A percentile compares a stretch with the other conserved stretches of the same genome.
Evolutionary conservation across 2,797 vertebrate species (phyloP).

Genomic region (Prunella strophiata): DNA sequence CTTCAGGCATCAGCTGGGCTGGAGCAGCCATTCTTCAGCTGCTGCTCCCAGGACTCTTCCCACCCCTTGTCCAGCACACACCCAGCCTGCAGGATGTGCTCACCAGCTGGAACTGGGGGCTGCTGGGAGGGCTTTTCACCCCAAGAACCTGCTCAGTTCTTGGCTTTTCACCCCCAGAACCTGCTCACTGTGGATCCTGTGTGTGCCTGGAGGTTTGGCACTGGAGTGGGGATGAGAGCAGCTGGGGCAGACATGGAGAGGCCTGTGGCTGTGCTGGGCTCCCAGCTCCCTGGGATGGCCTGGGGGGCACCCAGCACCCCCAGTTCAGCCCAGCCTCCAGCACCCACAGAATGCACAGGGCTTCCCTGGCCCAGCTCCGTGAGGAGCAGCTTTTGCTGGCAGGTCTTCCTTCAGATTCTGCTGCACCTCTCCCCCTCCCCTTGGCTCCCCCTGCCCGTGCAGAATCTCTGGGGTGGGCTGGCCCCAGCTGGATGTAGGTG

Average conservation of each 20-base stretch:
- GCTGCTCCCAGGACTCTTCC: not conserved
- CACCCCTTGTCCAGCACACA: not conserved
- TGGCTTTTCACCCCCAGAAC: not conserved
- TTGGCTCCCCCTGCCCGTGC: not conserved
- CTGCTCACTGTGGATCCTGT: not conserved
- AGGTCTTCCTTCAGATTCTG: no score
- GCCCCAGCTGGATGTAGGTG: not conserved
- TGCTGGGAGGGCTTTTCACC: not conserved
- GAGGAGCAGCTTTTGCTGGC: not conserved
- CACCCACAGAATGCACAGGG: not conserved
- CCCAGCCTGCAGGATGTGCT: not conserved
- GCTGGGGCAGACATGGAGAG: not conserved
- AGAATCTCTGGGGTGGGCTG: not conserved
- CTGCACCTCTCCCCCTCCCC: not conserved
- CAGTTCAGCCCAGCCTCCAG: not conserved
- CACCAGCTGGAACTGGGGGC: not conserved
- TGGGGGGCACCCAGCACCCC: not conserved
- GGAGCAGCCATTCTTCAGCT: not conserved
- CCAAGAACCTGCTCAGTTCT: not conserved
- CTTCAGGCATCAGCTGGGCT: not conserved
- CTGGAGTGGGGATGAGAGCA: not conserved
- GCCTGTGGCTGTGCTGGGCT: not conserved
- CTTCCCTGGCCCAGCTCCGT: not conserved
- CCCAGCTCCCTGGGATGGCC: not conserved
- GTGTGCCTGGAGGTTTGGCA: not conserved